phyloP scores from a whole-genome alignment of 2,888 invertebrate genomes.

The Synergus umbraculus region DNA sequence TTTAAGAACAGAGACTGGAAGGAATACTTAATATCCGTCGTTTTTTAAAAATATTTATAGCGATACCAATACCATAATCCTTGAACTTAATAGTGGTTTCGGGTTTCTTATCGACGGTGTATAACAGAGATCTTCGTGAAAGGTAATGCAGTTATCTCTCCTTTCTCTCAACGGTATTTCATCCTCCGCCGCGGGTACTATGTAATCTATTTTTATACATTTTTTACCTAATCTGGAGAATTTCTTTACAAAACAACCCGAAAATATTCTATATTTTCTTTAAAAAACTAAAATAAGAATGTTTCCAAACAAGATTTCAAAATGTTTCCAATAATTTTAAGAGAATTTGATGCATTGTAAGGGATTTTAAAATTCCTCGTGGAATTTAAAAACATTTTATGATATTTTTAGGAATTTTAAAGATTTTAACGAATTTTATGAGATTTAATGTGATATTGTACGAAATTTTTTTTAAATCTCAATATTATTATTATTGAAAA shows the following conservation, averaged over 20 bases:
- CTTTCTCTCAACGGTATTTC: slow-evolving; percentile 55
- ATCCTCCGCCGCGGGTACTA: background rate
- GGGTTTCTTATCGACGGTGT: slow-evolving; percentile 49
- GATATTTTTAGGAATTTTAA: too few species aligned
- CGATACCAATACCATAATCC: background rate
- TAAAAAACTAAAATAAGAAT: too few species aligned
- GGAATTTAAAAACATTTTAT: too few species aligned
- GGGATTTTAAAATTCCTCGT: too few species aligned
- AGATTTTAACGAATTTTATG: too few species aligned
- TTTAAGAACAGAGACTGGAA: background rate
- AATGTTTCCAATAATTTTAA: background rate
- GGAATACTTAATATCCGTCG: background rate
- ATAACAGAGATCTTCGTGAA: slow-evolving; percentile 44
- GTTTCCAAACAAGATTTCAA: background rate
- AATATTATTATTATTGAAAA: too few species aligned
- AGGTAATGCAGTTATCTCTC: slow-evolving; percentile 68
- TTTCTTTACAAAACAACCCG: too few species aligned
- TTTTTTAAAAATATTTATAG: background rate
- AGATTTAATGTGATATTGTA: too few species aligned
- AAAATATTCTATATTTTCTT: too few species aligned
- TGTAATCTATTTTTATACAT: background rate
- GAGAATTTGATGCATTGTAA: too few species aligned
- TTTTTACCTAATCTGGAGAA: background rate
- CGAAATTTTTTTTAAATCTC: too few species aligned
- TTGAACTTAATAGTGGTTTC: background rate